These are phyloP conservation scores for Chrysotoxum bicinctum DNA, from an alignment of 2,888 invertebrate genomes.

Conservation along the genomic window DNA sequence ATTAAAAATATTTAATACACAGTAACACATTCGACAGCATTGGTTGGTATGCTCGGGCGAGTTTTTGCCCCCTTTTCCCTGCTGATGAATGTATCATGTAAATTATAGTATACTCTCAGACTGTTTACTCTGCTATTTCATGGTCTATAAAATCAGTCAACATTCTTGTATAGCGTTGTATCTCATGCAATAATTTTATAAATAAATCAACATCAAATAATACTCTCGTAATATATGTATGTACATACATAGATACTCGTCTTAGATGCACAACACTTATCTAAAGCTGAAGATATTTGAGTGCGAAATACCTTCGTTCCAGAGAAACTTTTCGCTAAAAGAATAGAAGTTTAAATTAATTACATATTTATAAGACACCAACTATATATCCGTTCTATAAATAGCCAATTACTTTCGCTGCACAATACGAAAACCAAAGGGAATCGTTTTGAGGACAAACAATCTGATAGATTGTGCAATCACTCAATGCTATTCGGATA, in stretches of 20 bases:
- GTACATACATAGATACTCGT: background rate
- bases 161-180: slow-evolving; percentile 33
- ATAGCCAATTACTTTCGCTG: slow-evolving; percentile 64
- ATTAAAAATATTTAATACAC: too few relatives aligned
- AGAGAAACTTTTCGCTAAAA: slow-evolving; percentile 22
- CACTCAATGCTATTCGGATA: background rate
- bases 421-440: slow-evolving; percentile 8
- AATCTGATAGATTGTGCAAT: slow-evolving; percentile 45
- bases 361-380: slow-evolving; percentile 10
- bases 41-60: slow-evolving; percentile 30
- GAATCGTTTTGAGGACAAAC: slow-evolving; percentile 12
- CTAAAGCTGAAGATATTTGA: slow-evolving; percentile 17
- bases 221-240: too few relatives aligned
- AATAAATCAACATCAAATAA: slow-evolving; percentile 59
- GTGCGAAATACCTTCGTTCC: slow-evolving; percentile 48
- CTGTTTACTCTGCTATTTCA: slow-evolving; percentile 51
- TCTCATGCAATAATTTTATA: slow-evolving; percentile 60
- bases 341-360: slow-evolving; percentile 44
- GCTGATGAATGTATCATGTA: background rate
- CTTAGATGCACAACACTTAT: background rate
- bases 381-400: slow-evolving; percentile 28
- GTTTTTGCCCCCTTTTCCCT: background rate
- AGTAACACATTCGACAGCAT: background rate
- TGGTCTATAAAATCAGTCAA: slow-evolving; percentile 67
- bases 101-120: slow-evolving; percentile 17